Percentiles rank a stretch among this genome's conserved stretches.
Evolutionary conservation across 1,140 invertebrate genomes (phyloP).

Genomic region (Drosophila kikkawai): DNA sequence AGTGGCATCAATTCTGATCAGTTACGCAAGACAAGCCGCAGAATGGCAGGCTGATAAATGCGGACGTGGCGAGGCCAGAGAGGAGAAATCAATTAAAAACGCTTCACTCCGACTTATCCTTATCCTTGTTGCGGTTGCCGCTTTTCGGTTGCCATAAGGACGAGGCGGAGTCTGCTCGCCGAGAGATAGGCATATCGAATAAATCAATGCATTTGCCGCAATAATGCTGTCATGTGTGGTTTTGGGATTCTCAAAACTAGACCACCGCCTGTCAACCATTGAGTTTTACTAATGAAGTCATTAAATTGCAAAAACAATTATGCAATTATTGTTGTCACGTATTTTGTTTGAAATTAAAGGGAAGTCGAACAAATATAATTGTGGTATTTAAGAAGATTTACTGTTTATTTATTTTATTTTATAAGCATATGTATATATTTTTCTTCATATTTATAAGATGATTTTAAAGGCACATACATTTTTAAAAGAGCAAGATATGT

Average conservation of each 20-base stretch:
- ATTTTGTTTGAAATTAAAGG: neutral
- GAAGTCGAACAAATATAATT: neutral
- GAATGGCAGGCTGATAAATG: constrained; percentile 33
- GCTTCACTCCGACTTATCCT: constrained; percentile 44
- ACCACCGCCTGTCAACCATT: constrained; percentile 1
- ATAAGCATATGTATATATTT: neutral
- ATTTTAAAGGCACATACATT: no score
- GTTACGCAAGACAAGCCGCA: constrained; percentile 59
- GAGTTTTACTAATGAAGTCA: constrained; percentile 16
- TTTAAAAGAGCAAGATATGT: no score
- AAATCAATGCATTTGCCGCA: constrained; percentile 41
- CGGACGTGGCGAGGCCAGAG: constrained; percentile 31
- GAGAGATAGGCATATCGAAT: constrained; percentile 28
- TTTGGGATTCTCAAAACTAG: constrained; percentile 18
- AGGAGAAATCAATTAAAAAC: constrained; percentile 74
- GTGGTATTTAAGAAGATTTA: neutral
- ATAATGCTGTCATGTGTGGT: constrained; percentile 37
- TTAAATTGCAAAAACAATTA: constrained; percentile 1
- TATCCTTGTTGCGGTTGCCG: constrained; percentile 32
- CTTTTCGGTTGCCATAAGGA: constrained; percentile 35
- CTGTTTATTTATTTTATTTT: neutral
- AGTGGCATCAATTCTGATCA: constrained; percentile 59
- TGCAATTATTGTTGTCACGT: neutral
- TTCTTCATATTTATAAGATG: no score
- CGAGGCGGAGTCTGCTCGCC: neutral